Percentiles rank a stretch among this genome's conserved stretches.
Conservation (phyloP, 1,140 invertebrate species). For the Uloborus diversus region DNA sequence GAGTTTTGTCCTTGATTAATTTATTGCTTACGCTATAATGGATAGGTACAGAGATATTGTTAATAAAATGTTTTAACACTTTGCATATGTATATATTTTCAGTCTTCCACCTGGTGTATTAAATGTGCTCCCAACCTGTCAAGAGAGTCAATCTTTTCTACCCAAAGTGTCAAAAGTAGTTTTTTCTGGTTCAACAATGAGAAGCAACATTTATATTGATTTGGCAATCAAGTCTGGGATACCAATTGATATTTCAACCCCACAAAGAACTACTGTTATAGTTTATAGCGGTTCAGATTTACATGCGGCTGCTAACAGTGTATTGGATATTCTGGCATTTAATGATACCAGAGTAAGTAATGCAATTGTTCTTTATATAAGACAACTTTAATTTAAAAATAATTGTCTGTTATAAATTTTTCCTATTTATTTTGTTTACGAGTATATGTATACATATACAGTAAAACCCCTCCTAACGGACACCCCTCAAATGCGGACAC, state of each 20-base stretch:
- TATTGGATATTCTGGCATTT: conserved; percentile 69
- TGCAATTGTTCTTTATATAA: too few species aligned
- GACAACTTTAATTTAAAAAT: too few species aligned
- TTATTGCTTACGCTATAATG: neutral
- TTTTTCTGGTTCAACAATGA: neutral
- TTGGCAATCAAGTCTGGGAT: neutral
- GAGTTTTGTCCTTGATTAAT: neutral
- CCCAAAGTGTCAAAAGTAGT: conserved; percentile 12
- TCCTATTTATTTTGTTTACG: too few species aligned
- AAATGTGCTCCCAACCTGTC: conserved; percentile 28
- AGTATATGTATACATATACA: too few species aligned
- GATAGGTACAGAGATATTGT: neutral
- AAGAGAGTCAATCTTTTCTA: neutral
- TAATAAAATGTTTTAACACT: neutral
- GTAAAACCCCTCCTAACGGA: too few species aligned
- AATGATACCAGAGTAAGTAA: conserved; percentile 69
- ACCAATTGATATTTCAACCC: conserved; percentile 63
- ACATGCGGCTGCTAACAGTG: conserved; percentile 70
- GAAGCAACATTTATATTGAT: neutral
- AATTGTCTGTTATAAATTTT: too few species aligned
- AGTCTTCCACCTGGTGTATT: conserved; percentile 34
- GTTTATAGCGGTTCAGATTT: conserved; percentile 72
- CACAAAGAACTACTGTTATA: conserved; percentile 68
- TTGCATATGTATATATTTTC: neutral
- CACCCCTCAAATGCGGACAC: too few species aligned